phyloP scores from a whole-genome alignment of 2,888 invertebrate species.

The Branchinecta sandiegonensis region DNA sequence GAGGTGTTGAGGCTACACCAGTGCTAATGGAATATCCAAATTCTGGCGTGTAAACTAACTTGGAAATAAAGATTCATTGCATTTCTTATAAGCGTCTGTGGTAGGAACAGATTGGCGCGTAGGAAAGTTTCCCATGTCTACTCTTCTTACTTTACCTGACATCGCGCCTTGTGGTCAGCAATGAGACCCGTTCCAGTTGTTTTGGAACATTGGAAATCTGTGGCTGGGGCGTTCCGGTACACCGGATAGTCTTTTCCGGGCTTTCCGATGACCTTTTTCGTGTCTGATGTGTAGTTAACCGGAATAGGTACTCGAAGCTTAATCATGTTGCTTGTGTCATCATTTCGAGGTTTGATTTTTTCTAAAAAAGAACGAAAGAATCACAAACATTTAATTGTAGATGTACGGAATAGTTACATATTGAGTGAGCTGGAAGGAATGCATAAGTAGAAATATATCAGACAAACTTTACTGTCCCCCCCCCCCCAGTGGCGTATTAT shows the following conservation, averaged over 20 bases:
- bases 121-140: too few relatives aligned
- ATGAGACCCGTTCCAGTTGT: background rate
- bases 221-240: background rate
- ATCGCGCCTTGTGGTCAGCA: background rate
- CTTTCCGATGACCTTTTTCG: background rate
- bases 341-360: constrained; percentile 7
- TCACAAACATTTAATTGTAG: background rate
- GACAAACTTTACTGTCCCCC: too few relatives aligned
- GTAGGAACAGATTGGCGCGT: too few relatives aligned
- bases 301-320: constrained; percentile 8
- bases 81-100: too few relatives aligned
- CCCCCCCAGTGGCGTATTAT: too few relatives aligned
- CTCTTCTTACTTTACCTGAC: background rate
- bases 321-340: background rate
- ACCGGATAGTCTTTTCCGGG: background rate
- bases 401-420: too few relatives aligned
- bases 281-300: background rate
- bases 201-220: background rate
- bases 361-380: background rate
- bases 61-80: too few relatives aligned
- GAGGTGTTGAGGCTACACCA: too few relatives aligned
- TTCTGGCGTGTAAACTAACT: too few relatives aligned
- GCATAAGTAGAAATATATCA: too few relatives aligned
- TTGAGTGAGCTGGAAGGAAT: too few relatives aligned
- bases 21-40: too few relatives aligned